phyloP scores from a whole-genome alignment of 2,113 vertebrate genomes.

The Crotalus tigris region DNA sequence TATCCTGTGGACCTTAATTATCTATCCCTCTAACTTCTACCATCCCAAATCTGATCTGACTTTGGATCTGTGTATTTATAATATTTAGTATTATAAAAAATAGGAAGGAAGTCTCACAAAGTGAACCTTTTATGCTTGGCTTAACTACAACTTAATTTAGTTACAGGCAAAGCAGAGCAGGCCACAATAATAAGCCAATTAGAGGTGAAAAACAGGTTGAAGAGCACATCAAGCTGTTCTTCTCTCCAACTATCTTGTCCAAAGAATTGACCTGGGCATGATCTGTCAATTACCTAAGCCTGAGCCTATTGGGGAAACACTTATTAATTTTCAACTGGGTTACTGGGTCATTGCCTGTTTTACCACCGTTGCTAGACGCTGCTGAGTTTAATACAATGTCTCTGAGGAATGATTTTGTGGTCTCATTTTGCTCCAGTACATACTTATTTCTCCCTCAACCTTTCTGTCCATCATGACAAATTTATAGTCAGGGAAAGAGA shows the following conservation, averaged over 20 bases:
- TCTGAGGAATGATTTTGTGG: background rate
- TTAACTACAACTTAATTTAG: background rate
- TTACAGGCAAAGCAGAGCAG: background rate
- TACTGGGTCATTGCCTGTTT: background rate
- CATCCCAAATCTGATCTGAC: background rate
- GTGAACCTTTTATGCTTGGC: background rate
- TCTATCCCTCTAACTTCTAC: background rate
- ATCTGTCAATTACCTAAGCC: background rate
- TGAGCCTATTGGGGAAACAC: background rate
- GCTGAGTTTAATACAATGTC: background rate
- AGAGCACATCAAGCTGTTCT: background rate
- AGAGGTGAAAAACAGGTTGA: background rate
- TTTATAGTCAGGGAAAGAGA: background rate
- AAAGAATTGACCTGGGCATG: background rate
- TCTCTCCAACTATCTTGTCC: background rate
- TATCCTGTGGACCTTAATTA: background rate
- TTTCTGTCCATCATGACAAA: background rate
- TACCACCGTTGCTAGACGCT: background rate
- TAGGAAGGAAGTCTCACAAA: background rate
- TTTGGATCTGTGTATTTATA: background rate
- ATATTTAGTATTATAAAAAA: background rate
- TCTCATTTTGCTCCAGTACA: background rate
- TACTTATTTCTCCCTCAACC: background rate
- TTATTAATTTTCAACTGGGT: background rate
- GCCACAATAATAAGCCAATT: background rate